These are phyloP conservation scores for Pachyrhynchus sulphureomaculatus DNA, from an alignment of 1,140 invertebrate species.

Conservation along the genomic window DNA sequence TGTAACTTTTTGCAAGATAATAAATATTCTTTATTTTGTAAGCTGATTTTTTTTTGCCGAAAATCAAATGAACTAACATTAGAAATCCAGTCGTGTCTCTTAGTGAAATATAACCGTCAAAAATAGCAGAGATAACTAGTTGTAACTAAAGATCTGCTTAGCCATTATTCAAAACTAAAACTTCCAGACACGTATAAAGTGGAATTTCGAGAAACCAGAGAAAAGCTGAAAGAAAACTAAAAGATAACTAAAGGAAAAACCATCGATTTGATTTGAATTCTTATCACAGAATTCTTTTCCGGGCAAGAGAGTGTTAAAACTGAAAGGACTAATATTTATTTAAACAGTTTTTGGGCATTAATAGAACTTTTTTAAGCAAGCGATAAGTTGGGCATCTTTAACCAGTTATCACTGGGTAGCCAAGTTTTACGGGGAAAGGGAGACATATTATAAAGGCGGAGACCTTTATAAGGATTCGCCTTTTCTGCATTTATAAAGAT, in stretches of 20 bases:
- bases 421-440: too few species aligned
- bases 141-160: neutral
- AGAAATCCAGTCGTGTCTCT: too few species aligned
- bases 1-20: too few species aligned
- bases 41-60: too few species aligned
- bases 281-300: neutral
- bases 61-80: too few species aligned
- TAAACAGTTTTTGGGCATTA: neutral
- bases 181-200: constrained; percentile 5
- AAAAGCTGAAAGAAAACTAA: constrained; percentile 1
- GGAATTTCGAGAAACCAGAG: neutral
- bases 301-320: neutral
- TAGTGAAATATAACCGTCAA: neutral
- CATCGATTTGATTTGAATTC: constrained; percentile 4
- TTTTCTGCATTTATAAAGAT: too few species aligned
- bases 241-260: neutral
- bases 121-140: neutral
- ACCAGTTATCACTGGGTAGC: too few species aligned
- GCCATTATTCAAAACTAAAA: constrained; percentile 7
- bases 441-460: too few species aligned
- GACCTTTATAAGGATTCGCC: too few species aligned
- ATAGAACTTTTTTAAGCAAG: too few species aligned
- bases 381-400: too few species aligned
- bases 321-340: neutral
- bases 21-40: too few species aligned